Evolutionary conservation across 2,888 invertebrate genomes (phyloP).

Genomic region (Ectemnius lituratus): DNA sequence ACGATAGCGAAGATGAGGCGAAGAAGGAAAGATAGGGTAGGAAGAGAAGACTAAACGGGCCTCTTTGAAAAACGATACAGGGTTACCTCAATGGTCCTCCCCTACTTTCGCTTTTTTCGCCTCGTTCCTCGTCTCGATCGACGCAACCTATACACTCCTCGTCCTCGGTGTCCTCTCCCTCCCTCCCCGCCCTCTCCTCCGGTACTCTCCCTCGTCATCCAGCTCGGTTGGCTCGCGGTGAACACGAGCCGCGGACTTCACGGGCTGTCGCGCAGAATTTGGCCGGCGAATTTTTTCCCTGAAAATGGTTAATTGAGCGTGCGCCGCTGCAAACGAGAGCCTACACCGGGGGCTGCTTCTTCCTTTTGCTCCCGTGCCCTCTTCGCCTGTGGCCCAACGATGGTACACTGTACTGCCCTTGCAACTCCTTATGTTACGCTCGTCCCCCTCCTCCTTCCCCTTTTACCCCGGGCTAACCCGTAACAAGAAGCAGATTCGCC

Average conservation of each 20-base stretch:
- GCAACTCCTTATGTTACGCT: slow-evolving; percentile 46
- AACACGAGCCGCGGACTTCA: slow-evolving; percentile 73
- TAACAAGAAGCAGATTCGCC: slow-evolving; percentile 30
- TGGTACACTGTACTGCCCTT: slow-evolving; percentile 33
- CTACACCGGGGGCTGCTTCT: slow-evolving; percentile 48
- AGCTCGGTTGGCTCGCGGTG: slow-evolving; percentile 53
- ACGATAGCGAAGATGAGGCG: slow-evolving; percentile 1
- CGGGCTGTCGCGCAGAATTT: slow-evolving; percentile 76
- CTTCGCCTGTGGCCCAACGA: slow-evolving; percentile 6
- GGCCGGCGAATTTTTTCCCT: slow-evolving; percentile 68
- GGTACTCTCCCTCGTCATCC: slow-evolving; percentile 23
- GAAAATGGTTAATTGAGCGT: slow-evolving; percentile 74
- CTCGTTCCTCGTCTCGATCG: slow-evolving; percentile 18
- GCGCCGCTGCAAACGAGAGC: slow-evolving; percentile 63
- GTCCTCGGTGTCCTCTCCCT: slow-evolving; percentile 23
- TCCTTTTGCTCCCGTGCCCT: background rate
- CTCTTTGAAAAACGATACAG: slow-evolving; percentile 74
- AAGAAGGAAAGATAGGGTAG: slow-evolving; percentile 37
- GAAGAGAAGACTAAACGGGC: slow-evolving; percentile 51
- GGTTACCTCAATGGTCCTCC: slow-evolving; percentile 58
- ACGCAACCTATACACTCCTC: background rate
- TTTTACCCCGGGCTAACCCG: background rate
- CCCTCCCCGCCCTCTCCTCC: slow-evolving; percentile 19
- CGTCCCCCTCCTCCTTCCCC: background rate
- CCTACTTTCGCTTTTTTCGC: slow-evolving; percentile 36